These are phyloP conservation scores for Mylabris phalerata DNA, from an alignment of 1,140 invertebrate genomes.

Conservation along the genomic window DNA sequence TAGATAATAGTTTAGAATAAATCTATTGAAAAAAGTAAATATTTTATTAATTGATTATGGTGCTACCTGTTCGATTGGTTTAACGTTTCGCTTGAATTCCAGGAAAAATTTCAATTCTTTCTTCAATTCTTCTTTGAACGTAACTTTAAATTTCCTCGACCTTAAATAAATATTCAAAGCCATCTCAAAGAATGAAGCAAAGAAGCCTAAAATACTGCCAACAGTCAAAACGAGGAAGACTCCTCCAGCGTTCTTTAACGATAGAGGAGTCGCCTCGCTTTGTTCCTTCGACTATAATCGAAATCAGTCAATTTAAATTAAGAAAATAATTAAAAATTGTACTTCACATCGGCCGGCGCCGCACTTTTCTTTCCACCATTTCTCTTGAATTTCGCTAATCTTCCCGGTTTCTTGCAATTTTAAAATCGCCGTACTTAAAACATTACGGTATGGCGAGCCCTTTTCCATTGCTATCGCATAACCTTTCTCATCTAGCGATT, in stretches of 20 bases:
- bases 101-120: slow-evolving; percentile 56
- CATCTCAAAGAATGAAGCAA: slow-evolving; percentile 43
- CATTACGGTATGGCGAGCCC: slow-evolving; percentile 68
- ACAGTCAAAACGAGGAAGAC: slow-evolving; percentile 62
- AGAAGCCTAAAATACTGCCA: slow-evolving; percentile 44
- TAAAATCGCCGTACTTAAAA: slow-evolving; percentile 68
- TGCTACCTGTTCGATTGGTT: slow-evolving; percentile 9
- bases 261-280: slow-evolving; percentile 41
- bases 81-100: slow-evolving; percentile 28
- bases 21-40: no score
- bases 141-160: slow-evolving; percentile 45
- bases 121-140: slow-evolving; percentile 60
- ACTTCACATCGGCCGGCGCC: slow-evolving; percentile 44
- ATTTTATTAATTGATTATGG: background rate
- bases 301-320: background rate
- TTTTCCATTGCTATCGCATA: slow-evolving; percentile 79
- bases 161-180: slow-evolving; percentile 15
- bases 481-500: slow-evolving; percentile 69
- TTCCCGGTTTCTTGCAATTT: slow-evolving; percentile 73
- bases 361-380: slow-evolving; percentile 80
- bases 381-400: slow-evolving; percentile 68
- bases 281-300: slow-evolving; percentile 23
- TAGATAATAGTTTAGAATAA: no score
- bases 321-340: background rate
- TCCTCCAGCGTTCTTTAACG: slow-evolving; percentile 61